Percentiles rank a stretch among this genome's conserved stretches.
These are phyloP conservation scores for Heliconius erato DNA, from an alignment of 2,888 invertebrate species.

Conservation along the genomic window DNA sequence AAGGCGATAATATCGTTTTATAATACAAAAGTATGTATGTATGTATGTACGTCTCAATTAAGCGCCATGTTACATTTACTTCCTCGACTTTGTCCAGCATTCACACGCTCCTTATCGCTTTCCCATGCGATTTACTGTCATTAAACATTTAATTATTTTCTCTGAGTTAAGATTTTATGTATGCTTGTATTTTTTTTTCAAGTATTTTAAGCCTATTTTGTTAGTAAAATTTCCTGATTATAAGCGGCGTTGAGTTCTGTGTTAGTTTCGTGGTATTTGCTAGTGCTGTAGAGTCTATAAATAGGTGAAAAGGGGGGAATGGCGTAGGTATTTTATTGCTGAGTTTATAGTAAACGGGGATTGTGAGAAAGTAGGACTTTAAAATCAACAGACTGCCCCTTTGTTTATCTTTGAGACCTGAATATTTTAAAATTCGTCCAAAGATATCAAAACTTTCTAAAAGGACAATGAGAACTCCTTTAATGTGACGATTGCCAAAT, in stretches of 20 bases:
- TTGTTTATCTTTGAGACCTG: not conserved
- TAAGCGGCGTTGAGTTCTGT: not conserved
- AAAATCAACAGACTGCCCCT: too few relatives aligned
- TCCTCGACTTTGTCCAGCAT: constrained; percentile 50
- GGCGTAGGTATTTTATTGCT: not conserved
- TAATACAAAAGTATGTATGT: constrained; percentile 27
- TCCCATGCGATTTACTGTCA: constrained; percentile 52
- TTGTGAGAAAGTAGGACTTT: too few relatives aligned
- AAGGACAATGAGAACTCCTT: constrained; percentile 1
- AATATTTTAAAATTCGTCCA: not conserved
- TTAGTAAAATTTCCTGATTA: not conserved
- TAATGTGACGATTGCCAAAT: not conserved
- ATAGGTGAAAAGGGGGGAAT: not conserved
- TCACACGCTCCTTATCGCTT: constrained; percentile 55
- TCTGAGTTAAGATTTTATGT: not conserved
- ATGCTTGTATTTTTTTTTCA: not conserved
- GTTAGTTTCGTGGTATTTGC: not conserved
- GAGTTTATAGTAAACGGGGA: too few relatives aligned
- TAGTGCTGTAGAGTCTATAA: not conserved
- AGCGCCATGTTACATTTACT: constrained; percentile 44
- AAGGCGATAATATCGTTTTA: constrained; percentile 33
- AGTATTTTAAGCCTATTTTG: not conserved
- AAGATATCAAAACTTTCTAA: not conserved
- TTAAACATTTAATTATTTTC: constrained; percentile 46
- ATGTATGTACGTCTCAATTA: constrained; percentile 36